Base-by-base conservation (phyloP, 2,797 vertebrate genomes). In the Rhyacichthys aspro region DNA sequence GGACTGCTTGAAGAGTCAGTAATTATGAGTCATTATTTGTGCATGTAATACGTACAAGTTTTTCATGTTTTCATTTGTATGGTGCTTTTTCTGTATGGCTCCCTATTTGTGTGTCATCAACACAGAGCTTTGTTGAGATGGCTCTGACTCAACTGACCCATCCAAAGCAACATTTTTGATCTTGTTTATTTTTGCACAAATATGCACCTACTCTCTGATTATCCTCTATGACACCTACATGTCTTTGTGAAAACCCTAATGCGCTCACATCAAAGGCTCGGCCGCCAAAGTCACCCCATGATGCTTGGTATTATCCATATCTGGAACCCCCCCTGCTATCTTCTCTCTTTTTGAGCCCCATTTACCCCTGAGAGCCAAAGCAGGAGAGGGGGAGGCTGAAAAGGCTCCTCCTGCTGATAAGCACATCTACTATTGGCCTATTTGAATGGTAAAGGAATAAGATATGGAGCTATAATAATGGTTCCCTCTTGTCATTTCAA, bases 241-340 rank as follows among this genome's bases (percentile, higher is more conserved):
- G 36, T 62, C 47, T 86, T 83, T 84, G 53, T 59, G 50, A 60
- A 72, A 64, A 46, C 66, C 47, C 47, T 78, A 59, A 78, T 82
- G 71, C 57, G 65, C 65, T 84, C 69, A 85, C 86, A 90, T 91
- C 90, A 92, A 91, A 91, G 85, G 49, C 56, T 47, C 38, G 16
- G 72, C 69, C 58, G 67, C 73, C 67, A 81, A 72, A 84, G 81
- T 78, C 72, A 64, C 76, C 73, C 84, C 77, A 62, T 75, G 76
- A 87, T 86, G 83, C 86, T 52, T 60, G 85, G 77, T 70, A 78
- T 90, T 85, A 83, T 83, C 66, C 80, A 82, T 81, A 80, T 78
- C 43, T 38, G 59, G 63, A 77, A 66, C 42, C 76, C 75, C 70
- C 52, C 81, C 66, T 59, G 71, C 70, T 70, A 74, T 77, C 72